Percentiles rank a stretch among this genome's conserved stretches.
Conservation (phyloP, 2,888 invertebrate genomes). For the Tanaodytes sp. region DNA sequence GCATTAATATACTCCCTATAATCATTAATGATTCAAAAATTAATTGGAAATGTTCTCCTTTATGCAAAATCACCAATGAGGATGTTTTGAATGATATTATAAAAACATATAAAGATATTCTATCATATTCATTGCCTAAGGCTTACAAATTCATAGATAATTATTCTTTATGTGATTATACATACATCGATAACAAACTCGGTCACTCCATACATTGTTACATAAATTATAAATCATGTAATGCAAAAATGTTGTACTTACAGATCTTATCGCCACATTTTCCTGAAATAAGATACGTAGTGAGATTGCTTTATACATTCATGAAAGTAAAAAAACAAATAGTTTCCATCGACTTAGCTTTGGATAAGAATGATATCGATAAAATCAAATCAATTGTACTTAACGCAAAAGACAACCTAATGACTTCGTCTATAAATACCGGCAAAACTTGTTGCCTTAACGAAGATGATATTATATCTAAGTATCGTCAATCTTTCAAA, state of each 20-base stretch:
- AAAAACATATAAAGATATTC: not conserved
- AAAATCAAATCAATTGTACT: no score
- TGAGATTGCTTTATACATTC: no score
- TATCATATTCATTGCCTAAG: not conserved
- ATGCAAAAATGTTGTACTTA: slow-evolving; percentile 3
- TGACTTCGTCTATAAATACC: no score
- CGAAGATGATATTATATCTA: no score
- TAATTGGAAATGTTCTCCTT: slow-evolving; percentile 10
- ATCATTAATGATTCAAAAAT: not conserved
- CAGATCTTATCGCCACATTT: slow-evolving; percentile 8
- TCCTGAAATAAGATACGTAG: no score
- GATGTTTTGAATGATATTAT: not conserved
- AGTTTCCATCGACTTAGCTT: no score
- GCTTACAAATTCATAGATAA: not conserved
- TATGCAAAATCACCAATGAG: not conserved
- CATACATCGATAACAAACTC: not conserved
- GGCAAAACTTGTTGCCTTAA: no score
- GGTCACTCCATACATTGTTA: slow-evolving; percentile 29
- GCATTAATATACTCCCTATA: not conserved
- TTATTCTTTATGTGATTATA: not conserved
- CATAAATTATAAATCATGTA: not conserved
- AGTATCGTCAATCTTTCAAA: no score
- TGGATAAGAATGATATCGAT: no score
- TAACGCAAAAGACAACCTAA: no score
- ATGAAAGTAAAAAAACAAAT: no score